Evolutionary conservation across 2,888 invertebrate genomes (phyloP).

Genomic region (Aspidiotus rigidus): DNA sequence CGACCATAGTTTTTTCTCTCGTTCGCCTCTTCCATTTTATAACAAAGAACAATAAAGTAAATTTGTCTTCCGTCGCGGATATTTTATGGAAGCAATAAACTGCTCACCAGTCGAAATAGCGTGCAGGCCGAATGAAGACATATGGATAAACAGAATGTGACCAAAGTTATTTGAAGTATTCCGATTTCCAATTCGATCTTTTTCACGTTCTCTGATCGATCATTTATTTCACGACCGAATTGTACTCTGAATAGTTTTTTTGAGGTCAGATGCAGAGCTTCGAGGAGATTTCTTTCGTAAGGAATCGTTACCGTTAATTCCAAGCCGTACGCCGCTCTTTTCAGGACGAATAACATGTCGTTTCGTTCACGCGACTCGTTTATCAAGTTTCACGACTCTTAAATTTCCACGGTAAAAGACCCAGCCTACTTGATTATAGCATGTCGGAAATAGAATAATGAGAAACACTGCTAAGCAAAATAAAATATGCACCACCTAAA

Average conservation of each 20-base stretch:
- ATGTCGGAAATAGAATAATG: too few species aligned
- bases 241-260: slow-evolving; percentile 19
- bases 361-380: too few species aligned
- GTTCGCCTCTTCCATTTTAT: too few species aligned
- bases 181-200: slow-evolving; percentile 25
- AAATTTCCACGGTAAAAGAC: too few species aligned
- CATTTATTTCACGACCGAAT: slow-evolving; percentile 6
- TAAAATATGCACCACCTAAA: not conserved
- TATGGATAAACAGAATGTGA: slow-evolving; percentile 24
- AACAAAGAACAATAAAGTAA: too few species aligned
- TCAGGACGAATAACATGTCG: slow-evolving; percentile 17
- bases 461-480: too few species aligned
- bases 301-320: slow-evolving; percentile 9
- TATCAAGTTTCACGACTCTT: too few species aligned
- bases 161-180: slow-evolving; percentile 21
- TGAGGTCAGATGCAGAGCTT: slow-evolving; percentile 14
- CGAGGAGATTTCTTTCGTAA: slow-evolving; percentile 18
- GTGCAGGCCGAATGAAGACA: slow-evolving; percentile 12
- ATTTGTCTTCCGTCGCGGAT: not conserved
- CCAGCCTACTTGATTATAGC: too few species aligned
- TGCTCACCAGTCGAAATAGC: slow-evolving; percentile 10
- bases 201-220: slow-evolving; percentile 15
- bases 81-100: slow-evolving; percentile 3
- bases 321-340: slow-evolving; percentile 16
- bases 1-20: too few species aligned